These are phyloP conservation scores for Diplogasteroides magnus DNA, from an alignment of 1,140 invertebrate species.

Conservation along the genomic window DNA sequence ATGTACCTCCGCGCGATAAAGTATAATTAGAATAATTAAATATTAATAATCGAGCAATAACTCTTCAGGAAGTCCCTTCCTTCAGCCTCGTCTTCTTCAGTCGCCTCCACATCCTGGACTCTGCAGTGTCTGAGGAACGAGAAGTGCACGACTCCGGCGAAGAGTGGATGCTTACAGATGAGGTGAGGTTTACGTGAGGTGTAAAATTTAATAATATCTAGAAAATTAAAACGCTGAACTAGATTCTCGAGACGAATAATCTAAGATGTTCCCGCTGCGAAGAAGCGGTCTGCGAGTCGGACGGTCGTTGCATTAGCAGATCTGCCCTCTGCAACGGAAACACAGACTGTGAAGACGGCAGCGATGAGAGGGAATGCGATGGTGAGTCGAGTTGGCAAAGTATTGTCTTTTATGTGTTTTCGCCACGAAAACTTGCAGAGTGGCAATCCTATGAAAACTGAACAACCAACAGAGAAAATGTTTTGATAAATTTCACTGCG, in stretches of 20 bases:
- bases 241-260: too few relatives aligned
- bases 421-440: too few relatives aligned
- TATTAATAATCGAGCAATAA: not conserved
- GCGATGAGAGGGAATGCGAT: slow-evolving; percentile 17
- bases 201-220: not conserved
- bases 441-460: too few relatives aligned
- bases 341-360: slow-evolving; percentile 15
- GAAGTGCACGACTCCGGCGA: not conserved
- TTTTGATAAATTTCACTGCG: not conserved
- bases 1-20: too few relatives aligned
- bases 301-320: slow-evolving; percentile 19
- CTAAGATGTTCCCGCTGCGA: slow-evolving; percentile 8
- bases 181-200: not conserved
- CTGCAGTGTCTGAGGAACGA: not conserved
- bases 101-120: not conserved
- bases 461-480: too few relatives aligned
- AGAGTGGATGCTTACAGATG: not conserved
- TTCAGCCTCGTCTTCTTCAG: not conserved
- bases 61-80: not conserved
- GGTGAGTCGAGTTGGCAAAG: not conserved
- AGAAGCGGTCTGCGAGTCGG: slow-evolving; percentile 17
- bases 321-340: slow-evolving; percentile 13
- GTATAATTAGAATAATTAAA: too few relatives aligned
- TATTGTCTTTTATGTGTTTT: too few relatives aligned
- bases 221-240: too few relatives aligned